phyloP scores from a whole-genome alignment of 2,797 vertebrate species.

The Dallia pectoralis region DNA sequence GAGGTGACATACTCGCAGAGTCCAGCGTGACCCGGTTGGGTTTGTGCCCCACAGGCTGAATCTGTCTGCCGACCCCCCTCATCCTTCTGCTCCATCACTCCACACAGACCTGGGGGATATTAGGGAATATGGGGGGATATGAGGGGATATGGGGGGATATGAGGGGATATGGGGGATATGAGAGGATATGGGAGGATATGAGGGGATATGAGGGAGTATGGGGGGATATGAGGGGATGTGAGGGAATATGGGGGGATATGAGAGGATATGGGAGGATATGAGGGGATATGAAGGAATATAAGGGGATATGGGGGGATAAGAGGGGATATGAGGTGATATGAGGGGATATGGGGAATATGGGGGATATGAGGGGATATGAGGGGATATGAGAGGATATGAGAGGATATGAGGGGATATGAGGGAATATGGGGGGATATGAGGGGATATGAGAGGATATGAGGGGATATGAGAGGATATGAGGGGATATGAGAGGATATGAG shows the following conservation, averaged over 20 bases:
- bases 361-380: background rate
- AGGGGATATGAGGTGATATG: background rate
- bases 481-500: background rate
- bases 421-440: background rate
- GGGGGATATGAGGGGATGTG: background rate
- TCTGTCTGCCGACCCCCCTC: constrained; percentile 78
- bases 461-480: background rate
- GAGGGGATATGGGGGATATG: too few relatives aligned
- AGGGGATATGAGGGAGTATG: constrained; percentile 2
- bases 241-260: background rate
- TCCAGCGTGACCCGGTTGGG: constrained; percentile 81
- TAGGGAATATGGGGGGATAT: background rate
- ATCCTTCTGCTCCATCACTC: constrained; percentile 91
- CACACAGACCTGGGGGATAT: constrained; percentile 80
- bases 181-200: background rate
- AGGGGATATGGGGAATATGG: too few relatives aligned
- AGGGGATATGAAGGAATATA: background rate
- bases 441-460: too few relatives aligned
- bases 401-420: background rate
- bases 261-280: too few relatives aligned
- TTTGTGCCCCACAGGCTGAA: constrained; percentile 85
- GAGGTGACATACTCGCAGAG: constrained; percentile 84
- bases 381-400: background rate
- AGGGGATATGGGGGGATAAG: constrained; percentile 2
- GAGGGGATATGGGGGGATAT: background rate